Evolutionary conservation across 2,888 invertebrate genomes (phyloP).

Genomic region (Hoplodrina ambigua): DNA sequence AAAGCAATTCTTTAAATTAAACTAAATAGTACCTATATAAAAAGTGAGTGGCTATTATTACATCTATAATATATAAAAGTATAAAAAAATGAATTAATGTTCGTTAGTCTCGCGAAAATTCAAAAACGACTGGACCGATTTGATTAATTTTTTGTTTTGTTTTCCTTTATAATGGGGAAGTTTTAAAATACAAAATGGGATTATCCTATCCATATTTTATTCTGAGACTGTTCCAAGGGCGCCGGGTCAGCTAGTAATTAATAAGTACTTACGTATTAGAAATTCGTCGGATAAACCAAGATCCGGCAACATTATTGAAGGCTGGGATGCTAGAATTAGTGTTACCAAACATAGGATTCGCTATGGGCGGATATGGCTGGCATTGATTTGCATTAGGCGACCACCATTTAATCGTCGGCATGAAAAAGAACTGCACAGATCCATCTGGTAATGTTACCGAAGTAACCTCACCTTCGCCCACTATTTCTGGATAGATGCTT

Average conservation of each 20-base stretch:
- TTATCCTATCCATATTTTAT: too few species aligned
- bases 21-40: neutral
- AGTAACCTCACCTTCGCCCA: slow-evolving; percentile 84
- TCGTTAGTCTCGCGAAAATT: too few species aligned
- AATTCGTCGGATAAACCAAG: slow-evolving; percentile 80
- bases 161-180: too few species aligned
- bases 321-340: slow-evolving; percentile 49
- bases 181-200: too few species aligned
- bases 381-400: slow-evolving; percentile 42
- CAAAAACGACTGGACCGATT: too few species aligned
- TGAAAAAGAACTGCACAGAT: slow-evolving; percentile 78
- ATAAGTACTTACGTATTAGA: slow-evolving; percentile 75
- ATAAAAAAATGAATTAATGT: too few species aligned
- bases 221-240: too few species aligned
- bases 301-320: slow-evolving; percentile 64
- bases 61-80: neutral
- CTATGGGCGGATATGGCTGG: slow-evolving; percentile 38
- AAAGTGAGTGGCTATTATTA: neutral
- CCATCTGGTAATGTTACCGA: slow-evolving; percentile 80
- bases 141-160: too few species aligned
- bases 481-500: slow-evolving; percentile 67
- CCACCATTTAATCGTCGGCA: slow-evolving; percentile 73
- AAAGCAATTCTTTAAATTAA: neutral
- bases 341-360: slow-evolving; percentile 41
- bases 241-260: too few species aligned